These are phyloP conservation scores for Dromiciops gliroides DNA, from an alignment of 2,113 vertebrate genomes.

Conservation along the genomic window DNA sequence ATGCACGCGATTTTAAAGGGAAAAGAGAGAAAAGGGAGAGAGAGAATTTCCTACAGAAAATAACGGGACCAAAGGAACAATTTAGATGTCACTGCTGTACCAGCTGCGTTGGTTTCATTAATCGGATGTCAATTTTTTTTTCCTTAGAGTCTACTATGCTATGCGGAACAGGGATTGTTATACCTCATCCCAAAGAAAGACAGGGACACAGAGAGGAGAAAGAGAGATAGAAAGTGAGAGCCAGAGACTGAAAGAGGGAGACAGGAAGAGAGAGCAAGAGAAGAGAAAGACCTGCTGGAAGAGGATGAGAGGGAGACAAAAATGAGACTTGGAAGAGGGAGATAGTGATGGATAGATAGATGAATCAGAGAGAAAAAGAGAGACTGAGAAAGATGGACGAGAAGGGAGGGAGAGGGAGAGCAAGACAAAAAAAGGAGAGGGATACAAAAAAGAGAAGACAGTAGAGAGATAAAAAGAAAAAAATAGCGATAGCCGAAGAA, in stretches of 20 bases:
- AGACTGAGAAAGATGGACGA: not conserved
- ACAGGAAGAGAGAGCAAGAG: not conserved
- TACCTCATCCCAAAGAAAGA: not conserved
- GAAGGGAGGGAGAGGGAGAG: not conserved
- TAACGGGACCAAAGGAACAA: slow-evolving; percentile 78
- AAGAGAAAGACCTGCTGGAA: not conserved
- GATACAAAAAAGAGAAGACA: not conserved
- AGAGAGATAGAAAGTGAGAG: not conserved
- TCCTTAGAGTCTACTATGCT: slow-evolving; percentile 30
- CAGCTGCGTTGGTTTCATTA: slow-evolving; percentile 76
- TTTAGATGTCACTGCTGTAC: slow-evolving; percentile 79
- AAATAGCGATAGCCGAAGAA: no score
- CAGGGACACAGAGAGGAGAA: not conserved
- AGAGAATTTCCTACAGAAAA: slow-evolving; percentile 76
- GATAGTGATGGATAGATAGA: not conserved
- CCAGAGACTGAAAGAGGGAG: not conserved
- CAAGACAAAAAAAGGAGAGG: not conserved
- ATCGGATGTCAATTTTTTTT: slow-evolving; percentile 54
- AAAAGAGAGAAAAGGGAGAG: slow-evolving; percentile 60
- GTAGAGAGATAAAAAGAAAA: not conserved
- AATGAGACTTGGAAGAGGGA: not conserved
- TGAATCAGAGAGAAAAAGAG: not conserved
- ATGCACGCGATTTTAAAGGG: slow-evolving; percentile 76
- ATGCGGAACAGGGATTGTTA: slow-evolving; percentile 33
- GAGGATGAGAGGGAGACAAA: not conserved